phyloP scores from a whole-genome alignment of 2,113 vertebrate genomes.

The Eulacestoma nigropectus region DNA sequence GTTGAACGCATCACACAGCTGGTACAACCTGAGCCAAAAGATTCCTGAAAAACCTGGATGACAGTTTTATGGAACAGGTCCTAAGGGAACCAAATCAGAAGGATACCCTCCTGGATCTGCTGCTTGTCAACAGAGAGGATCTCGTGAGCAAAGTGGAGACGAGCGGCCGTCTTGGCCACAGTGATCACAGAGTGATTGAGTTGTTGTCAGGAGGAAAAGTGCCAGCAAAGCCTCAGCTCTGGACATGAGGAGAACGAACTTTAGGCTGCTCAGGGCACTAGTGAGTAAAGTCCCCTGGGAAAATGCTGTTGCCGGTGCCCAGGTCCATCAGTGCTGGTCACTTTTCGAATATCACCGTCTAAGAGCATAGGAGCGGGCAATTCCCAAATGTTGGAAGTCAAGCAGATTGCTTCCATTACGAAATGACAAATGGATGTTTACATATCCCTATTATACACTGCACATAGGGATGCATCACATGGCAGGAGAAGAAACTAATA shows the following conservation, averaged over 20 bases:
- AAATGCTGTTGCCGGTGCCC: rapidly evolving
- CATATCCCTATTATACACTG: background rate
- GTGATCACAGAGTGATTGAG: rapidly evolving
- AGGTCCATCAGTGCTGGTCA: background rate
- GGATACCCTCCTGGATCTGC: too few relatives aligned
- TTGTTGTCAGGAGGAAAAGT: background rate
- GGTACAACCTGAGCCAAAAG: too few relatives aligned
- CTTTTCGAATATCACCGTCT: rapidly evolving
- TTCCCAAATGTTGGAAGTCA: background rate
- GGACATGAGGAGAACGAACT: background rate
- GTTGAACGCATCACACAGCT: too few relatives aligned
- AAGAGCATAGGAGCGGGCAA: background rate
- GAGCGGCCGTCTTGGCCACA: rapidly evolving
- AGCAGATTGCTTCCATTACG: background rate
- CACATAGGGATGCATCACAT: background rate
- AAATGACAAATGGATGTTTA: background rate
- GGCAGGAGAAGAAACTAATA: background rate
- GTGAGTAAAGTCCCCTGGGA: background rate
- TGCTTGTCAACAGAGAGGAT: background rate
- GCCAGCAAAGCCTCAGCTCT: background rate
- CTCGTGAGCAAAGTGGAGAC: background rate
- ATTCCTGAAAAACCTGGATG: too few relatives aligned
- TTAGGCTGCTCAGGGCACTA: background rate
- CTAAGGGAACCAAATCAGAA: too few relatives aligned
- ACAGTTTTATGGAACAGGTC: too few relatives aligned